Conservation (phyloP, 2,113 vertebrate genomes). For the Sapayoa aenigma region DNA sequence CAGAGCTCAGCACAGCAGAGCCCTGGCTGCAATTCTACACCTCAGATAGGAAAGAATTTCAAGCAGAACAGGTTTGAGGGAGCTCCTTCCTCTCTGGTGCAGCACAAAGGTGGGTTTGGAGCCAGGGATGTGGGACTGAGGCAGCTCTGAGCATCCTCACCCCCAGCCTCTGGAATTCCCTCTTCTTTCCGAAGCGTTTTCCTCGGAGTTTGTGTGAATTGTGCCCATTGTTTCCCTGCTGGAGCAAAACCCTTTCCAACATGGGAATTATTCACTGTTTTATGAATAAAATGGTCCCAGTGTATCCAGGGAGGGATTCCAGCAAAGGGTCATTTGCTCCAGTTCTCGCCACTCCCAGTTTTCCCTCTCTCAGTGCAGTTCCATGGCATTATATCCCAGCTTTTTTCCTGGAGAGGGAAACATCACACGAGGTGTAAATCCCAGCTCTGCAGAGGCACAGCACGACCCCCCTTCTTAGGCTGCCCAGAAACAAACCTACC, state of each 20-base stretch:
- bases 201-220: not conserved
- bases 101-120: not conserved
- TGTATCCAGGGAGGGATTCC: not conserved
- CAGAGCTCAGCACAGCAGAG: not conserved
- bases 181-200: not conserved
- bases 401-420: not conserved
- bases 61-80: not conserved
- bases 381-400: accelerated
- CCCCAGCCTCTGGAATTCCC: not conserved
- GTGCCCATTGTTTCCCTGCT: not conserved
- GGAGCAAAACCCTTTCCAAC: not conserved
- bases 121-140: not conserved
- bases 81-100: not conserved
- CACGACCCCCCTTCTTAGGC: not conserved
- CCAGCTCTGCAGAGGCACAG: not conserved
- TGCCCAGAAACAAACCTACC: not conserved
- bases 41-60: not conserved
- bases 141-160: not conserved
- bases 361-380: not conserved
- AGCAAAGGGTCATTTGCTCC: not conserved
- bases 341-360: not conserved
- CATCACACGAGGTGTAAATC: accelerated
- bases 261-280: not conserved
- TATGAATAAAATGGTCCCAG: not conserved
- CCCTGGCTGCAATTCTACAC: too few species aligned